Conservation (phyloP, 2,797 vertebrate genomes). For the Crenichthys baileyi region DNA sequence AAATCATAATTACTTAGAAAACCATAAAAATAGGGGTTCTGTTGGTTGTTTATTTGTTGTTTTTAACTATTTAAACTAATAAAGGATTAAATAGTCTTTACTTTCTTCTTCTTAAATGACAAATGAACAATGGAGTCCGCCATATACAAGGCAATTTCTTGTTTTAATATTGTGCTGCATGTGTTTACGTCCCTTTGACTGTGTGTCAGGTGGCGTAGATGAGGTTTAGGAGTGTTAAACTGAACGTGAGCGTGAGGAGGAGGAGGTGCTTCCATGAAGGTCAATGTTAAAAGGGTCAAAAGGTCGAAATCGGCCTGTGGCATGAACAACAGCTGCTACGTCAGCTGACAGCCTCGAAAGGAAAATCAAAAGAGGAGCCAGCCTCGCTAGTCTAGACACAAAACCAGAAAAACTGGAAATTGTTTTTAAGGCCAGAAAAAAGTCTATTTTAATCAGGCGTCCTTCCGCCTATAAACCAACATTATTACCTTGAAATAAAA, state of each 20-base stretch:
- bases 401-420: constrained; percentile 29
- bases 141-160: not conserved
- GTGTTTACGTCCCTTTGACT: constrained; percentile 16
- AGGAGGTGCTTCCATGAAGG: constrained; percentile 18
- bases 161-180: not conserved
- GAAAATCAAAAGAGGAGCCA: constrained; percentile 3
- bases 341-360: constrained; percentile 45
- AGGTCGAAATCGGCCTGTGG: constrained; percentile 59
- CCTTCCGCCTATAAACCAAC: constrained; percentile 45
- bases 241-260: constrained; percentile 6
- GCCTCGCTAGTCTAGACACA: constrained; percentile 9
- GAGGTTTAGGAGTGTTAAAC: constrained; percentile 38
- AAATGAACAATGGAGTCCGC: not conserved
- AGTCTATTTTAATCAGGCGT: constrained; percentile 37
- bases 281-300: constrained; percentile 68
- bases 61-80: not conserved
- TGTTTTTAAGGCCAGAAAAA: constrained; percentile 26
- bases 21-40: not conserved
- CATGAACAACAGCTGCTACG: constrained; percentile 65
- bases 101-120: not conserved
- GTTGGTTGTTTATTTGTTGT: not conserved
- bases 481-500: constrained; percentile 56
- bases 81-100: not conserved
- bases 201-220: constrained; percentile 40
- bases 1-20: not conserved